Evolutionary conservation across 2,113 vertebrate species (phyloP).

Genomic region (Acrocephalus arundinaceus): DNA sequence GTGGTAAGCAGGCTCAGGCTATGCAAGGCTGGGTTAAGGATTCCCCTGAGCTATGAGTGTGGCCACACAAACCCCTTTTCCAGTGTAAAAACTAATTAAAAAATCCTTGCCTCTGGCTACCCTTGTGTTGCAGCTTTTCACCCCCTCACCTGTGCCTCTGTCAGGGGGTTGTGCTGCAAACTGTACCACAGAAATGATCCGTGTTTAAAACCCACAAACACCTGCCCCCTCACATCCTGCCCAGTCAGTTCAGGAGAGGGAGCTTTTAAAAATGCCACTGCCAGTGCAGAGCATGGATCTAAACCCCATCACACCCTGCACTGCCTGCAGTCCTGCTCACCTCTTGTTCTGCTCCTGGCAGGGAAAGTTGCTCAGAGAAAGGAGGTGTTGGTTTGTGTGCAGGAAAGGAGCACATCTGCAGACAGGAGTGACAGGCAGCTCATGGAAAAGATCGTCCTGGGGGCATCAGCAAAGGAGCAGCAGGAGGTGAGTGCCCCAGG

Average conservation of each 20-base stretch:
- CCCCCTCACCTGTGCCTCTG: not conserved
- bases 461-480: not conserved
- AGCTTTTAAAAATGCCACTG: not conserved
- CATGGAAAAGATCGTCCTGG: not conserved
- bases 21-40: slow-evolving; percentile 36
- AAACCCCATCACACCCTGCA: not conserved
- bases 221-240: not conserved
- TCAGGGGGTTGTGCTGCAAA: slow-evolving; percentile 1
- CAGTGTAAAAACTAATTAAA: slow-evolving; percentile 31
- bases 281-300: not conserved
- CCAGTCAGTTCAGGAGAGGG: not conserved
- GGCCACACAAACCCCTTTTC: not conserved
- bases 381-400: not conserved
- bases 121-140: not conserved
- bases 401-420: not conserved
- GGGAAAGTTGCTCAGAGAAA: not conserved
- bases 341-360: not conserved
- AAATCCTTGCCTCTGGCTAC: slow-evolving; percentile 47
- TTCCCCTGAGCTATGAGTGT: slow-evolving; percentile 38
- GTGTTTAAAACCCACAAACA: not conserved
- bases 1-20: not conserved
- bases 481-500: not conserved
- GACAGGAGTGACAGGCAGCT: not conserved
- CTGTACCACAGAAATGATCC: not conserved
- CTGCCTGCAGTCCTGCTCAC: not conserved